phyloP scores from a whole-genome alignment of 2,113 vertebrate species.

The Cromileptes altivelis region DNA sequence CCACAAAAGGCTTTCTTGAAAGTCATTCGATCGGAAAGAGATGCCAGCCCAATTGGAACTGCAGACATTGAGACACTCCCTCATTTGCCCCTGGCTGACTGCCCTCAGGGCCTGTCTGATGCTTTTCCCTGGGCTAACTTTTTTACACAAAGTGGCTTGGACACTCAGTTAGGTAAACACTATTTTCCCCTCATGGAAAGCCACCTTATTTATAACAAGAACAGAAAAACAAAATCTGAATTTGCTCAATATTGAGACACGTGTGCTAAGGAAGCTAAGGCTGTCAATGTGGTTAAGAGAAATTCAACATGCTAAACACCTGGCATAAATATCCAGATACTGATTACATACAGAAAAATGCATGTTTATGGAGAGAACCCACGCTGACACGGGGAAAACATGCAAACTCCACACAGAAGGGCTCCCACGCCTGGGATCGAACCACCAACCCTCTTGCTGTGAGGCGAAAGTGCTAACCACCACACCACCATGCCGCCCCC shows the following conservation, averaged over 20 bases:
- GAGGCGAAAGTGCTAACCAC: no score
- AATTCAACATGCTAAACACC: not conserved
- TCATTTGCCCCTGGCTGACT: conserved; percentile 40
- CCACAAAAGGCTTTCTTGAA: conserved; percentile 32
- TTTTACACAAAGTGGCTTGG: conserved; percentile 4
- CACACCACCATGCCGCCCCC: no score
- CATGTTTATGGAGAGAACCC: no score
- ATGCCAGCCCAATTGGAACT: conserved; percentile 42
- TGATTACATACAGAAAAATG: not conserved
- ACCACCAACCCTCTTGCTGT: no score
- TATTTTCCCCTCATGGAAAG: not conserved
- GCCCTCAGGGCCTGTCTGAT: conserved; percentile 28
- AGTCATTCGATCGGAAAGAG: conserved; percentile 44
- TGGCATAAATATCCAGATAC: not conserved
- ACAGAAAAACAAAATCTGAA: not conserved
- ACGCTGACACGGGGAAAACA: no score
- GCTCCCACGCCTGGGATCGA: no score
- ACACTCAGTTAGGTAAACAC: conserved; percentile 20
- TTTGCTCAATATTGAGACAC: not conserved
- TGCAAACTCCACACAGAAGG: no score
- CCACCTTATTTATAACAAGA: not conserved
- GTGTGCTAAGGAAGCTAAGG: not conserved
- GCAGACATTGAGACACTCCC: conserved; percentile 34
- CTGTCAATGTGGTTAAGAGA: not conserved
- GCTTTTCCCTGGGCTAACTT: conserved; percentile 6